Base-by-base conservation (phyloP, 2,888 invertebrate genomes). In the Maniola hyperantus region DNA sequence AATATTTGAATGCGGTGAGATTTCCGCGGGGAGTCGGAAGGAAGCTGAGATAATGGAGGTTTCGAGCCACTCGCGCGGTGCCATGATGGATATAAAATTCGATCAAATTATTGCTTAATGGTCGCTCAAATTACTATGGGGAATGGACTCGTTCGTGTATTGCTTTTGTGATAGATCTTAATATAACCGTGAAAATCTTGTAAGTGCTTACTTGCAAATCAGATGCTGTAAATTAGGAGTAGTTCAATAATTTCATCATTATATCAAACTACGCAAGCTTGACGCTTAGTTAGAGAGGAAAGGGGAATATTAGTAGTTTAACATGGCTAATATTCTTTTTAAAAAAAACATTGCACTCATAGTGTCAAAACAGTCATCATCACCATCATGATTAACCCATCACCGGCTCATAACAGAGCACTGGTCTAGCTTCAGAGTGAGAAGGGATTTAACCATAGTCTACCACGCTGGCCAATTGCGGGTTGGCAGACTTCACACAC, bases 1-100 rank as follows among this genome's bases (percentile, higher is more conserved):
- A 92, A 91, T 92, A 91, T 92, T 92, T 90, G 91, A 89, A 90
- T 90, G 91, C 87, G 90, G 90, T 80, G 88, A 90, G 91, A 91
- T 91, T 91, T 91, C 91, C 91, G 83, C 87, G 75, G 89, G 89
- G 91, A 91, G 81, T 77, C 74, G 75, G 77, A 76, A 80, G 81
- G 80, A 80, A 83, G 80, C 77, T 70, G 80, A 79, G 84, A 84
- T 89, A 90, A 90, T 89, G 89, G 89, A 85, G 77, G 82, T 80
- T 81, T 78, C 79, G 79, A 71, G 81, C 77, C 81, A 78, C 80
- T 80, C 76, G 77, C 79, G 85, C 87, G 84, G 83, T 86, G 88
- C 86, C 84, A 84, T 90, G 89, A 90, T 90, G 88, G 90, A 89
- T 90, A 90, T 88, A 87, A 91, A 88, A 87, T 87, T 90, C 89